Percentiles rank a stretch among this genome's conserved stretches.
These are phyloP conservation scores for Dolichoris vasculosae DNA, from an alignment of 1,140 invertebrate species.

Conservation along the genomic window DNA sequence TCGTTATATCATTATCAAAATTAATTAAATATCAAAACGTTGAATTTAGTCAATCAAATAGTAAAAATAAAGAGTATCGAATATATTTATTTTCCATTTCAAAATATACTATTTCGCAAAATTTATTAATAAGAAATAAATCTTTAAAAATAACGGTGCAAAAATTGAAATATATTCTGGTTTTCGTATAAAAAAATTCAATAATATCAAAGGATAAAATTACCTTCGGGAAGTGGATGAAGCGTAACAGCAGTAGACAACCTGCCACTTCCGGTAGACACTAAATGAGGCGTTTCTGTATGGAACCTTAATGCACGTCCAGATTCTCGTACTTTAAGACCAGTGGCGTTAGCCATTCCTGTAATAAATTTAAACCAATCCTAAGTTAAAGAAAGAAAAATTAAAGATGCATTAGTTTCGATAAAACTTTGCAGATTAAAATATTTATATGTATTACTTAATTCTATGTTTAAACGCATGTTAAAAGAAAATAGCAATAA, in stretches of 20 bases:
- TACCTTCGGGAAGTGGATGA: slow-evolving; percentile 88
- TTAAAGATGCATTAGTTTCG: too few species aligned
- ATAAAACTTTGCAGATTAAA: too few species aligned
- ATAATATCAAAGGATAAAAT: background rate
- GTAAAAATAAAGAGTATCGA: too few species aligned
- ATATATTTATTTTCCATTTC: too few species aligned
- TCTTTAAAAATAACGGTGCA: background rate
- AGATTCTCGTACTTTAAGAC: slow-evolving; percentile 71
- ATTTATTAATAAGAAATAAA: background rate
- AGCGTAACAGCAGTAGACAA: slow-evolving; percentile 92
- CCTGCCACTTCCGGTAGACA: slow-evolving; percentile 90
- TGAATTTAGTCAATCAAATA: too few species aligned
- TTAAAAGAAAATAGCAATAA: too few species aligned
- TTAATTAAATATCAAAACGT: too few species aligned
- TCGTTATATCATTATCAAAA: too few species aligned
- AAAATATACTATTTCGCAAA: background rate
- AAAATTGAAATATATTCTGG: background rate
- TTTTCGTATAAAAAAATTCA: background rate
- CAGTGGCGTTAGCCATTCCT: slow-evolving; percentile 69
- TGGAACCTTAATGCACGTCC: slow-evolving; percentile 84
- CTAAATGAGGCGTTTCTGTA: slow-evolving; percentile 90
- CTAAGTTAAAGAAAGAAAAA: background rate
- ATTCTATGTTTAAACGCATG: too few species aligned
- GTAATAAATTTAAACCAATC: slow-evolving; percentile 52
- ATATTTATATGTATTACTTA: too few species aligned